phyloP scores from a whole-genome alignment of 2,113 vertebrate species.

The Pygathrix nemaeus region DNA sequence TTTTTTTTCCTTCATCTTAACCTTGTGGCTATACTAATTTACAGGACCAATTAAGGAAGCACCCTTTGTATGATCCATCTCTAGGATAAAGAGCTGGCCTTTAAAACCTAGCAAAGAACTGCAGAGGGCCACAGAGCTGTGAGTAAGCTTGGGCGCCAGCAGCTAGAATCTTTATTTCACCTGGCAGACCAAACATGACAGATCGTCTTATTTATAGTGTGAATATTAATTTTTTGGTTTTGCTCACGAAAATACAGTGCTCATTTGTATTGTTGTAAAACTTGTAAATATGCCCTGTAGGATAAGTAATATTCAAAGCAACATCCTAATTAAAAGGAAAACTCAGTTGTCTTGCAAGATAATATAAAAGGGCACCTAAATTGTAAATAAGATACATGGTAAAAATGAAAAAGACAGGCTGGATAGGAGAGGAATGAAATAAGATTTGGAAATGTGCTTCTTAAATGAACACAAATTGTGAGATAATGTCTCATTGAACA shows the following conservation, averaged over 20 bases:
- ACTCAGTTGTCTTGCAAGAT: constrained; percentile 60
- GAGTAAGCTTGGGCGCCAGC: constrained; percentile 24
- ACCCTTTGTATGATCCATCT: constrained; percentile 81
- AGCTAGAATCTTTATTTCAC: constrained; percentile 72
- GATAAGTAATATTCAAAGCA: constrained; percentile 69
- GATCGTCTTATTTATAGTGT: constrained; percentile 77
- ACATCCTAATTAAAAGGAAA: constrained; percentile 77
- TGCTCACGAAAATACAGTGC: constrained; percentile 69
- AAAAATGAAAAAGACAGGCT: constrained; percentile 67
- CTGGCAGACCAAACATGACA: constrained; percentile 66
- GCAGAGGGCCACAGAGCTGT: constrained; percentile 69
- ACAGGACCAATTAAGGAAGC: constrained; percentile 82
- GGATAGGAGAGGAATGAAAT: constrained; percentile 68
- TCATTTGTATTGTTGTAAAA: constrained; percentile 80
- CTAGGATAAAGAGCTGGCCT: constrained; percentile 78
- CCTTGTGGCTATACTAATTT: constrained; percentile 83
- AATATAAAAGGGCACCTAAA: constrained; percentile 74
- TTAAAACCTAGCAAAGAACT: constrained; percentile 77
- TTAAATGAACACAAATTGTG: constrained; percentile 78
- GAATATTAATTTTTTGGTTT: constrained; percentile 79
- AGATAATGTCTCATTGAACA: constrained; percentile 78
- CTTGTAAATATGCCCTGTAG: constrained; percentile 76
- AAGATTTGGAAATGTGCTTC: constrained; percentile 69
- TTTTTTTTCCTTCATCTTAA: constrained; percentile 74
- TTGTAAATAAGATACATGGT: constrained; percentile 64